Evolutionary conservation across 2,888 invertebrate species (phyloP), one percentile per base, ranked within the genome.

Genomic region (Suillia variegata): DNA sequence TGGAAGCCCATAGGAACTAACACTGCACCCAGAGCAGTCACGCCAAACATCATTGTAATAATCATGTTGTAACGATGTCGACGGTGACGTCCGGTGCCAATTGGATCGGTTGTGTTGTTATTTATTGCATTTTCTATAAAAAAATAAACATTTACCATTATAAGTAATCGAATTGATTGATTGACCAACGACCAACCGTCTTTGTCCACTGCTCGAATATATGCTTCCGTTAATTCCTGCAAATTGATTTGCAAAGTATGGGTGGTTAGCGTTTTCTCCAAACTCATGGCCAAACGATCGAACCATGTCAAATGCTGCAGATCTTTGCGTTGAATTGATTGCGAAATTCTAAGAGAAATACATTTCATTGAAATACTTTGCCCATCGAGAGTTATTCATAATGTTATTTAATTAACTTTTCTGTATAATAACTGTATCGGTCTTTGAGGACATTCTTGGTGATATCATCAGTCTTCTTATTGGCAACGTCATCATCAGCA

Each of bases 1-100:
- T 93, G 92, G 77, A 93, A 93, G 13, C 92, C 93, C 87, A 93
- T 88, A 0, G 93, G 93, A 13, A 93, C 84, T 1, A 93, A 77
- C 2, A 93, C 87, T 77, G 91, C 87, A 1, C 91, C 89, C 74
- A 93, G 86, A 15, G 92, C 87, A 24, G 92, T 85, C 17, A 91
- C 82, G 0, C 91, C 92, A 74, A 92, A 91, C 84, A 92, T 88
- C 86, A 93, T 87, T 81, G 92, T 86, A 0, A 91, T 88, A 81
- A 91, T 85, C 85, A 92, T 87, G 49, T 88, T 87, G 56, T 87
- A 85, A 4, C 87, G 85, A 26, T 87, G 85, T 0, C 87, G 85
- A 42, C 88, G 85, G 83, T 74, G 82, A 80, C 80, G 74, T 1
- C 72, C 79, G 49, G 71, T 77, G 5, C 74, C 77, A 47, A 68